Evolutionary conservation across 2,113 vertebrate genomes (phyloP), one percentile per base, ranked within the genome.

Genomic region (Notiomystis cincta): DNA sequence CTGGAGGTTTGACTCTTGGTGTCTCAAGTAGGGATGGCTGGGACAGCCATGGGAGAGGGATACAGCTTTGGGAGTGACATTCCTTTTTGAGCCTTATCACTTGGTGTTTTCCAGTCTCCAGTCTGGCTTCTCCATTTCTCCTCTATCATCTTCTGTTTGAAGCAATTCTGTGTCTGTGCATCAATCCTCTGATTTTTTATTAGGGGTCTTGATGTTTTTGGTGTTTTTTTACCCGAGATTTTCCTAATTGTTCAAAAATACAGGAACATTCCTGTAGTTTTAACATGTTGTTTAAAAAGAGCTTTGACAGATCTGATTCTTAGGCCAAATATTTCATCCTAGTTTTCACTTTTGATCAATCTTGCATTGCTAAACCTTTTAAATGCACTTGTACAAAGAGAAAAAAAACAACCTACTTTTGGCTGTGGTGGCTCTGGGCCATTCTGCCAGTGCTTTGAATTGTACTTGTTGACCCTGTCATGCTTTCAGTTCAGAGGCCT

Each of bases 401-500:
- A 13, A 48, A 69, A 69, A 17, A 40, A 76, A 28, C 62, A 83
- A 44, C 48, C 31, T 50, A 44, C 79, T 25, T 22, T 31, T 19
- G 69, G 64, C 78, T 79, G 11, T 9, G 1, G 4, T 61, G 93
- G 56, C 88, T 25, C 7, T 3, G 35, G 44, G 79, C 82, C 50
- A 6, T 85, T 31, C 85, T 76, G 82, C 44, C 19, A 3, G 13
- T 72, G 45, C 44, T 84, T 58, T 44, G 48, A 70, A 12, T 40
- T 58, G 73, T n/a, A 2, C 62, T 90, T 83, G 62, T 88, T 96
- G 95, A 95, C 92, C 93, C 93, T 40, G 30, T 89, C 53, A 2
- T n/a, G 42, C 78, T 87, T 50, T 33, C 17, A 5, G 66, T 87
- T 77, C 71, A 89, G 5, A 85, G 77, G 79, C 82, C 72, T 86